These are phyloP conservation scores for Lathamus discolor DNA, from an alignment of 2,113 vertebrate species.

Conservation along the genomic window DNA sequence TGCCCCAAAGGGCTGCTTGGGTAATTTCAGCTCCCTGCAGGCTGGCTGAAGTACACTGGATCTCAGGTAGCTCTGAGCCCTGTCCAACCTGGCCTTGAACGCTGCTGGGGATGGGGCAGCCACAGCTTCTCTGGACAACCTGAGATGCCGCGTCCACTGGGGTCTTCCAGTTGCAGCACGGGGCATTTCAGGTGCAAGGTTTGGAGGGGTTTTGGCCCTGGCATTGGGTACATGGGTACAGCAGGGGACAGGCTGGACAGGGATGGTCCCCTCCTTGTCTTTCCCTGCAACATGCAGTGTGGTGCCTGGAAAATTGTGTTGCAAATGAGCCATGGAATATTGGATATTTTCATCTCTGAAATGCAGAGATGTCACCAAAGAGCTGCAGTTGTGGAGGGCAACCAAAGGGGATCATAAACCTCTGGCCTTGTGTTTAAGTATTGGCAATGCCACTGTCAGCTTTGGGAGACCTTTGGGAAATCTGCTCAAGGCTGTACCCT, in stretches of 20 bases:
- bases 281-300: background rate
- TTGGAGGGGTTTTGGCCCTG: background rate
- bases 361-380: fast-evolving
- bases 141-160: background rate
- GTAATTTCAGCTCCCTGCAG: background rate
- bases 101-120: background rate
- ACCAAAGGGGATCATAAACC: background rate
- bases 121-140: background rate
- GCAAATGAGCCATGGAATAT: fast-evolving
- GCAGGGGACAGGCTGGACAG: background rate
- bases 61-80: background rate
- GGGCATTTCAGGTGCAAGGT: background rate
- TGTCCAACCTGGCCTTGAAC: background rate
- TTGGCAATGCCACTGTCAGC: fast-evolving
- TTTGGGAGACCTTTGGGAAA: background rate
- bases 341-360: background rate
- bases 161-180: background rate
- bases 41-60: background rate
- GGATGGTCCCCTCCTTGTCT: background rate
- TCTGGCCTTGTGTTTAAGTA: background rate
- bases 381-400: background rate
- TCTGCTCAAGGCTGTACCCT: background rate
- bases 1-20: background rate
- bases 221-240: background rate
- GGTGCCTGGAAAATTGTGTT: background rate